Evolutionary conservation across 2,888 invertebrate genomes (phyloP).

Genomic region (Epinotia demarniana): DNA sequence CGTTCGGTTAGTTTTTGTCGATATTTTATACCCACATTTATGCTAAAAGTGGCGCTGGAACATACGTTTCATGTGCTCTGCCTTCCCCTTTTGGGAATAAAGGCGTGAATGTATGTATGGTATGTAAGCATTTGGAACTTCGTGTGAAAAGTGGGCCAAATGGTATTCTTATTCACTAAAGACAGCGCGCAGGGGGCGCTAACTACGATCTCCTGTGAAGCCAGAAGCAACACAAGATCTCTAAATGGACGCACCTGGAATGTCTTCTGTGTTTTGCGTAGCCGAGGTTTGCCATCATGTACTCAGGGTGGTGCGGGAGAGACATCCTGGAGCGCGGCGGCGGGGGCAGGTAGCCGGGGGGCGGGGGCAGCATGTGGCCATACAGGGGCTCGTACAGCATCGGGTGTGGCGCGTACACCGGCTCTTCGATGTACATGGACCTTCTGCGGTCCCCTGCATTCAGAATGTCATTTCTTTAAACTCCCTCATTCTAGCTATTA

Average conservation of each 20-base stretch:
- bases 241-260: slow-evolving; percentile 65
- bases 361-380: slow-evolving; percentile 64
- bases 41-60: too few relatives aligned
- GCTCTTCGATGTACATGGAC: slow-evolving; percentile 76
- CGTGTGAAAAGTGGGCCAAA: background rate
- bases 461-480: slow-evolving; percentile 1
- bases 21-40: too few relatives aligned
- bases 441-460: slow-evolving; percentile 73
- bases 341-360: slow-evolving; percentile 67
- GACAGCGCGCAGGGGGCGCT: background rate
- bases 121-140: too few relatives aligned
- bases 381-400: slow-evolving; percentile 76
- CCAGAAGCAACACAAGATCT: background rate
- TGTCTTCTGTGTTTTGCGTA: slow-evolving; percentile 70
- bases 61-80: too few relatives aligned
- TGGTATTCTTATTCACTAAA: background rate
- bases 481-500: background rate
- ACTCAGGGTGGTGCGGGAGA: slow-evolving; percentile 73
- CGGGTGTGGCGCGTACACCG: slow-evolving; percentile 71
- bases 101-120: too few relatives aligned
- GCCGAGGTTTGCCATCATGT: slow-evolving; percentile 65
- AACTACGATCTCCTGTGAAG: too few relatives aligned
- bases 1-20: too few relatives aligned
- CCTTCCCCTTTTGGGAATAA: too few relatives aligned
- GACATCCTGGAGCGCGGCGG: slow-evolving; percentile 71